phyloP scores from a whole-genome alignment of 2,113 vertebrate genomes.

The Brachionichthys hirsutus region DNA sequence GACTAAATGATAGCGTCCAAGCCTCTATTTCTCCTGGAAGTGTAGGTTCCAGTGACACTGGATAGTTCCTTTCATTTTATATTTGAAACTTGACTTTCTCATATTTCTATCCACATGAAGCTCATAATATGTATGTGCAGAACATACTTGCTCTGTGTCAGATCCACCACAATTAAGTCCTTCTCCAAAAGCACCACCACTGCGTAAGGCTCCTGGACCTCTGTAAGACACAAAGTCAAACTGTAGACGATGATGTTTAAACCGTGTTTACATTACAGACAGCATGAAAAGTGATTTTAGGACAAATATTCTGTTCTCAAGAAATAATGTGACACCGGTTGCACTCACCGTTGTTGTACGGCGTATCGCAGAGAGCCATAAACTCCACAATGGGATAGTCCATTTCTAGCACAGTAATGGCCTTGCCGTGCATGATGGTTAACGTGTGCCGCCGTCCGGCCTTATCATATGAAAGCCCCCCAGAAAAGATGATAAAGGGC shows the following conservation, averaged over 20 bases:
- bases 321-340: no score
- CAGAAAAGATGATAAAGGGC: constrained; percentile 96
- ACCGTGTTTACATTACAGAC: not conserved
- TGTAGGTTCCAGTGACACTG: not conserved
- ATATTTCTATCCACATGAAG: no score
- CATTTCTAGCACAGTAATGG: constrained; percentile 98
- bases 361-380: constrained; percentile 95
- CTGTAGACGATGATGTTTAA: not conserved
- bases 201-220: constrained; percentile 95
- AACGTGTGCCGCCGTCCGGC: constrained; percentile 90
- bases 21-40: constrained; percentile 1
- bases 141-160: constrained; percentile 95
- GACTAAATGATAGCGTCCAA: constrained; percentile 1
- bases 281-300: no score
- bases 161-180: constrained; percentile 92
- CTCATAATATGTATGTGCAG: not conserved
- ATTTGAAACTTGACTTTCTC: no score
- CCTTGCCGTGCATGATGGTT: constrained; percentile 99
- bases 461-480: constrained; percentile 95
- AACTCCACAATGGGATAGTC: constrained; percentile 98
- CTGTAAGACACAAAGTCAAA: constrained; percentile 68
- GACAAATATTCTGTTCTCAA: no score
- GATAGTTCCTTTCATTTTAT: not conserved
- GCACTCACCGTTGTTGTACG: constrained; percentile 91
- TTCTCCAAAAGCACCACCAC: constrained; percentile 93